These are phyloP conservation scores for Danaus plexippus DNA, from an alignment of 1,140 invertebrate species.

Conservation along the genomic window DNA sequence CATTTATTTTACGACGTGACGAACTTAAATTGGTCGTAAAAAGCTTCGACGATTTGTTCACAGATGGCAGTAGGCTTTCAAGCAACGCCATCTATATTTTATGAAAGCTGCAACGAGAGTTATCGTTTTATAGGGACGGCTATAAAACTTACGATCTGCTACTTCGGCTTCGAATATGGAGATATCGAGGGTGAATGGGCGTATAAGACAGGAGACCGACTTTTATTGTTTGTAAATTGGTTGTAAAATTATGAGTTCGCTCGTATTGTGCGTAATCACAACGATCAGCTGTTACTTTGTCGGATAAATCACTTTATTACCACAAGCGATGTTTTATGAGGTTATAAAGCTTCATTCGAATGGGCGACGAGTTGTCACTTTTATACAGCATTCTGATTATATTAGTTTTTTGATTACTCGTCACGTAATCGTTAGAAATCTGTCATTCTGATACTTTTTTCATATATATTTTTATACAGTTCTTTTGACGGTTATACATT, in stretches of 20 bases:
- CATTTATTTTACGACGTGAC: slow-evolving; percentile 61
- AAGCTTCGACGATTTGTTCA: slow-evolving; percentile 51
- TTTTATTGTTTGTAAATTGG: slow-evolving; percentile 75
- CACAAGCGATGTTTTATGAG: slow-evolving; percentile 56
- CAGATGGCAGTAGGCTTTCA: slow-evolving; percentile 58
- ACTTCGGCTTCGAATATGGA: slow-evolving; percentile 59
- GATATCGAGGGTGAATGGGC: slow-evolving; percentile 64
- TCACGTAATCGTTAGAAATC: too few relatives aligned
- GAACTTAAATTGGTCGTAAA: slow-evolving; percentile 63
- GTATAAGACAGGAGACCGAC: slow-evolving; percentile 67
- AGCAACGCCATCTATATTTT: slow-evolving; percentile 55
- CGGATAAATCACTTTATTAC: slow-evolving; percentile 65
- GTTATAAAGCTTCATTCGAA: slow-evolving; percentile 51
- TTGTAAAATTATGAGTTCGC: slow-evolving; percentile 71
- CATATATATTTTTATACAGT: too few relatives aligned
- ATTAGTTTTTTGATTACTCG: not conserved
- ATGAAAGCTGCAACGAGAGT: slow-evolving; percentile 27
- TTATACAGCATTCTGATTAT: slow-evolving; percentile 8
- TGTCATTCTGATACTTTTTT: too few relatives aligned
- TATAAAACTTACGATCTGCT: slow-evolving; percentile 69
- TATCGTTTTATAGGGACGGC: slow-evolving; percentile 64
- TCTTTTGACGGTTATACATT: too few relatives aligned
- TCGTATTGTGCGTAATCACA: slow-evolving; percentile 64
- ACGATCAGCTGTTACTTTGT: slow-evolving; percentile 68
- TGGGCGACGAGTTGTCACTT: slow-evolving; percentile 40